Conservation (phyloP, 2,113 vertebrate genomes). For the Chloropsis hardwickii region DNA sequence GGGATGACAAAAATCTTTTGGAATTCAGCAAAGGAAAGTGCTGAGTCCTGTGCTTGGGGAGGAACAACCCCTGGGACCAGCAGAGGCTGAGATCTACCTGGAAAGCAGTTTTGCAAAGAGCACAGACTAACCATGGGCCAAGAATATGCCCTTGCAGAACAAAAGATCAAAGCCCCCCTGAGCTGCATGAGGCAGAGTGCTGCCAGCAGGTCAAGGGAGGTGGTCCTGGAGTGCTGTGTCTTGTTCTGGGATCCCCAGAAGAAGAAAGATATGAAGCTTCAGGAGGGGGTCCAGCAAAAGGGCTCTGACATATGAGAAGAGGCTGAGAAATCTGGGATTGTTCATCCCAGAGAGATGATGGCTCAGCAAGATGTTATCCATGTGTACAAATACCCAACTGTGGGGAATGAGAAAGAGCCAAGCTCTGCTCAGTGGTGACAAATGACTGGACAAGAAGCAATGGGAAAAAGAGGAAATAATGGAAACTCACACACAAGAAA, state of each 20-base stretch:
- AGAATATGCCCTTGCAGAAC: neutral
- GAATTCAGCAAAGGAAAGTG: neutral
- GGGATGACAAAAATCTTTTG: neutral
- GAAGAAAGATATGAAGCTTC: neutral
- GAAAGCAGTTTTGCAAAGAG: neutral
- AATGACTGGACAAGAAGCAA: neutral
- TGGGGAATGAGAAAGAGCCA: neutral
- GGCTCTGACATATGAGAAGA: neutral
- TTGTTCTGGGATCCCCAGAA: neutral
- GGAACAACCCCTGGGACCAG: neutral
- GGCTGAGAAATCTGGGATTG: neutral
- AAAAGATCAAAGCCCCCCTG: neutral
- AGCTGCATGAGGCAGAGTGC: neutral
- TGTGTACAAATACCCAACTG: neutral
- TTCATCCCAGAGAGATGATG: neutral
- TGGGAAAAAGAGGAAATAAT: neutral
- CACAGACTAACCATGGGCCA: neutral
- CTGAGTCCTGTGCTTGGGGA: neutral
- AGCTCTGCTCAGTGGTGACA: neutral
- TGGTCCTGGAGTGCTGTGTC: neutral
- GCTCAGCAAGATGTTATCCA: neutral
- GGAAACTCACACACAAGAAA: neutral
- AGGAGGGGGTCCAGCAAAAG: neutral
- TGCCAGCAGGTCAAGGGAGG: neutral
- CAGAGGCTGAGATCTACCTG: neutral